Conservation (phyloP, 2,888 invertebrate genomes). For the Ennomos quercinarius region DNA sequence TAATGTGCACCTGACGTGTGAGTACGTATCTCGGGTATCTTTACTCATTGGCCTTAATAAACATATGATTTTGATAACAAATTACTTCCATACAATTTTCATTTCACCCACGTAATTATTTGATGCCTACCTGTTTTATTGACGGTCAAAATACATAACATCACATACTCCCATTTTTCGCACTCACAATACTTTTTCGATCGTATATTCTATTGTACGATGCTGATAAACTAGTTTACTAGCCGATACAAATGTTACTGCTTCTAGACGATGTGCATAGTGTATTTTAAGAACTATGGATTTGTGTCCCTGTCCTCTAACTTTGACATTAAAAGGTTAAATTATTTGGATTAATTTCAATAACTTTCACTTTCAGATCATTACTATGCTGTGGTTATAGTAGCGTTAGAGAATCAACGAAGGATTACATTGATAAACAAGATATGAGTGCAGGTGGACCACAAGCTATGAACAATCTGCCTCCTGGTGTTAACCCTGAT, state of each 20-base stretch:
- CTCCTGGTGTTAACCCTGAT: conserved; percentile 80
- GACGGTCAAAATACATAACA: not conserved
- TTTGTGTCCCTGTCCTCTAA: conserved; percentile 60
- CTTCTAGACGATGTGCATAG: conserved; percentile 5
- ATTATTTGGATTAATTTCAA: conserved; percentile 26
- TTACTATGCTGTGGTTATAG: conserved; percentile 55
- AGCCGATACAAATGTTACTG: not conserved
- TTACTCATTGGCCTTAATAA: conserved; percentile 59
- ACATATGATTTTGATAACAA: conserved; percentile 38
- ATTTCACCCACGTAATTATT: conserved; percentile 4
- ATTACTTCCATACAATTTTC: conserved; percentile 2
- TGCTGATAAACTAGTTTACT: conserved; percentile 15
- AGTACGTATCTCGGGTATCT: conserved; percentile 63
- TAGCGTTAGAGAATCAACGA: conserved; percentile 19
- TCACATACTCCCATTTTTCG: conserved; percentile 33
- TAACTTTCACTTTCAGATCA: conserved; percentile 69
- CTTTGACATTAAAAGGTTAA: conserved; percentile 62
- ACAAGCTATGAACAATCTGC: conserved; percentile 73
- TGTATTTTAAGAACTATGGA: conserved; percentile 42
- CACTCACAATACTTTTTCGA: conserved; percentile 19
- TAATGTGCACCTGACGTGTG: conserved; percentile 54
- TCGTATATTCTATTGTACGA: conserved; percentile 7
- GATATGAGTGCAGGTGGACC: conserved; percentile 72
- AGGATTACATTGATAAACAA: conserved; percentile 17
- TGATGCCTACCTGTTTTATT: not conserved